Conservation (phyloP, 2,888 invertebrate genomes). For the Osmoderma eremita region DNA sequence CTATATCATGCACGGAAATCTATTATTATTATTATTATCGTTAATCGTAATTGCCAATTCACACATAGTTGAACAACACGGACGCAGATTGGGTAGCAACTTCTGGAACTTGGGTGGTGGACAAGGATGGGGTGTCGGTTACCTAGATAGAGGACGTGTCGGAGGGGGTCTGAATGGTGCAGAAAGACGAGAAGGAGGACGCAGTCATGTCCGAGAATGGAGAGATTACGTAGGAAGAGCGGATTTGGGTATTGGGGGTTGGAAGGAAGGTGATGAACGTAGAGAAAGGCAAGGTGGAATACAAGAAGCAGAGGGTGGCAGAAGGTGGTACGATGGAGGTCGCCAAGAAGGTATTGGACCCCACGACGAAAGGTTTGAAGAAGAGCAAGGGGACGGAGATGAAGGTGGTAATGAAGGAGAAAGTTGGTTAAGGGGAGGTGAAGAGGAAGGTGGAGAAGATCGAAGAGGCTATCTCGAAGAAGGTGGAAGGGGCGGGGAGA, state of each 20-base stretch:
- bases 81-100: background rate
- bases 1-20: slow-evolving; percentile 1
- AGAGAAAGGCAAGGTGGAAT: slow-evolving; percentile 14
- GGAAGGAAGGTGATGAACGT: slow-evolving; percentile 42
- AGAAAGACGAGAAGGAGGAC: slow-evolving; percentile 40
- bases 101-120: background rate
- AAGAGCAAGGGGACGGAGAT: slow-evolving; percentile 6
- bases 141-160: background rate
- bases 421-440: slow-evolving; percentile 11
- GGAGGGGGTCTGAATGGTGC: slow-evolving; percentile 8
- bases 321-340: slow-evolving; percentile 3
- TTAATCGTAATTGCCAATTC: slow-evolving; percentile 2
- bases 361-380: background rate
- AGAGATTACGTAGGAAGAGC: background rate
- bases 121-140: background rate
- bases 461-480: background rate
- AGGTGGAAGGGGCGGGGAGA: slow-evolving; percentile 8
- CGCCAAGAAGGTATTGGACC: slow-evolving; percentile 13
- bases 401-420: slow-evolving; percentile 9
- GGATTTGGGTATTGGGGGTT: slow-evolving; percentile 36
- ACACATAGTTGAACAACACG: background rate
- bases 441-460: background rate
- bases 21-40: slow-evolving; percentile 12
- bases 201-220: slow-evolving; percentile 28
- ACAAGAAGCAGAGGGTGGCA: slow-evolving; percentile 19